phyloP scores from a whole-genome alignment of 1,140 invertebrate species.

The Leptopilina boulardi region DNA sequence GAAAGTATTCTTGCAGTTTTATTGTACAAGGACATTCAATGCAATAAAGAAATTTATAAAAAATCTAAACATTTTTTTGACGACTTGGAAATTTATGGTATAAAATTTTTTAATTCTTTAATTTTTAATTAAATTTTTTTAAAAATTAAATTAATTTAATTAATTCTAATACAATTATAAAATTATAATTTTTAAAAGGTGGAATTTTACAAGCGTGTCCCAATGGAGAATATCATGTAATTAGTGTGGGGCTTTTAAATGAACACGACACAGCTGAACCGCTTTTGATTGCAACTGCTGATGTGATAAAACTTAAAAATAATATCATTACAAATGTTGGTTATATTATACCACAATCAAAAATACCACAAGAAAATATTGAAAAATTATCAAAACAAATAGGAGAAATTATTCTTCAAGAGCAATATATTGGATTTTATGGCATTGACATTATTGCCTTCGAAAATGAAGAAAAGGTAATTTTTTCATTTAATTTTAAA shows the following conservation, averaged over 20 bases:
- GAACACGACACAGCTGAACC: conserved; percentile 53
- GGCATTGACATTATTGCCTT: conserved; percentile 51
- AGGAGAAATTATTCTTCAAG: conserved; percentile 34
- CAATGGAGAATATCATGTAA: conserved; percentile 18
- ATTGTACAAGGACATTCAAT: conserved; percentile 37
- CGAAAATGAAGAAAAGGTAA: conserved; percentile 36
- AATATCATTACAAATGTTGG: conserved; percentile 42
- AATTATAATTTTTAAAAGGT: conserved; percentile 38
- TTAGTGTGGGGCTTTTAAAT: conserved; percentile 53
- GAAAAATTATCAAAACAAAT: conserved; percentile 36
- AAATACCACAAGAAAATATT: neutral
- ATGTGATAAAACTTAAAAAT: conserved; percentile 43
- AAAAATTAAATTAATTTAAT: no score
- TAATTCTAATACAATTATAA: no score
- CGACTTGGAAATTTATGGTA: conserved; percentile 48
- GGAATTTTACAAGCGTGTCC: conserved; percentile 49
- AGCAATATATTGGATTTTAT: conserved; percentile 53
- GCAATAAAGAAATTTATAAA: conserved; percentile 45
- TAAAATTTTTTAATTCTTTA: no score
- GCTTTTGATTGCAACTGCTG: conserved; percentile 38
- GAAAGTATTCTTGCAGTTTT: conserved; percentile 17
- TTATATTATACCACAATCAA: conserved; percentile 50
- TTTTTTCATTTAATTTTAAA: neutral
- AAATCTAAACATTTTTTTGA: conserved; percentile 40
- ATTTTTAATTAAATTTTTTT: no score